Conservation (phyloP, 1,140 invertebrate genomes). For the Drosophila ironensis region DNA sequence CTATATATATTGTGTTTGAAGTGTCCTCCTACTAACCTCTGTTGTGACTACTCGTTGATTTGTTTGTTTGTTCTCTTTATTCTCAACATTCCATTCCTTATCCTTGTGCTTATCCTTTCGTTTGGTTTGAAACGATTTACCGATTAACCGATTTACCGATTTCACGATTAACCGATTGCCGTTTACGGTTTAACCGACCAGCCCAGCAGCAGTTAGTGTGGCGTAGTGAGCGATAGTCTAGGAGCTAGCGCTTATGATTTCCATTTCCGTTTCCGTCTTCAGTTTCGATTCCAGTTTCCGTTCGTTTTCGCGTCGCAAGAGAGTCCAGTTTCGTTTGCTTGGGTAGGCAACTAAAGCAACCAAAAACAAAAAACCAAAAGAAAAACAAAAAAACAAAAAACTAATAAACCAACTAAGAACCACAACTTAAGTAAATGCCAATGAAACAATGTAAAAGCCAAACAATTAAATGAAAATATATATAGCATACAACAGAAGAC, state of each 20-base stretch:
- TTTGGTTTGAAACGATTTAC: slow-evolving; percentile 5
- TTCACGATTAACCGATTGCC: slow-evolving; percentile 24
- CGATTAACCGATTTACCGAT: slow-evolving; percentile 19
- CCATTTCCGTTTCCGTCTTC: slow-evolving; percentile 12
- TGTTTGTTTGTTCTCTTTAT: slow-evolving; percentile 5
- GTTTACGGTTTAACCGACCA: slow-evolving; percentile 1
- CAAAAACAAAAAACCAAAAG: slow-evolving; percentile 28
- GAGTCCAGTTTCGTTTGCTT: slow-evolving; percentile 68
- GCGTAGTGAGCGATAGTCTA: slow-evolving; percentile 37
- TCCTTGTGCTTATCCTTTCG: slow-evolving; percentile 8
- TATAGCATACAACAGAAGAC: slow-evolving; percentile 58
- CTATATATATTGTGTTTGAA: slow-evolving; percentile 67
- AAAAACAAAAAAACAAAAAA: slow-evolving; percentile 28
- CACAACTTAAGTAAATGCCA: slow-evolving; percentile 19
- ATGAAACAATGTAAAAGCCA: slow-evolving; percentile 31
- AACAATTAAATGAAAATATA: slow-evolving; percentile 20
- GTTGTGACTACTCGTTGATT: slow-evolving; percentile 68
- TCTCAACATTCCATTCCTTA: slow-evolving; percentile 18
- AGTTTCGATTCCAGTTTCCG: slow-evolving; percentile 31
- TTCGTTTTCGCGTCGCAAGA: slow-evolving; percentile 51
- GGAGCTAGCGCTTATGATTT: slow-evolving; percentile 34
- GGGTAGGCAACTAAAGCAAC: slow-evolving; percentile 62
- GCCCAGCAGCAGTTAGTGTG: slow-evolving; percentile 40
- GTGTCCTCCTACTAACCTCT: slow-evolving; percentile 73
- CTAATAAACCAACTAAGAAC: slow-evolving; percentile 31